Base-by-base conservation (phyloP, 2,113 vertebrate genomes). In the Orycteropus afer region DNA sequence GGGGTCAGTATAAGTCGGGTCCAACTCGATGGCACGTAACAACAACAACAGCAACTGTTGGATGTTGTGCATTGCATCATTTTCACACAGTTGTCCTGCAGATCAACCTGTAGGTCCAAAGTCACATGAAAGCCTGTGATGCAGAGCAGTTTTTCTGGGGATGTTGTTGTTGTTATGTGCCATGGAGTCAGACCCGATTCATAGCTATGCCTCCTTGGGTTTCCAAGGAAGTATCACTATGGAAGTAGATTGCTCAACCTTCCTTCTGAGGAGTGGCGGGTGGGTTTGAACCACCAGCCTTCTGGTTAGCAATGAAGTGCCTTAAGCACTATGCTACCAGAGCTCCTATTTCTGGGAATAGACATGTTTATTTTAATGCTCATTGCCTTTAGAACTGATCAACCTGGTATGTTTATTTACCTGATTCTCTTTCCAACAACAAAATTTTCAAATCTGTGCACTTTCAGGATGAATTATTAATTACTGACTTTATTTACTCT, bases 401-500 rank as follows among this genome's bases (percentile, higher is more conserved):
- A 65, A 86, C 37, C 12, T 47, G 12, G 12, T 67, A 57, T 47
- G 42, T 76, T 92, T 77, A 79, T 77, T 89, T 93, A 94, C 40
- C 40, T 63, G 20, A 71, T 89, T 29, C 42, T 69, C 7, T 87
- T 93, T 61, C 25, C 27, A 49, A 42, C 25, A 47, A 7, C 65
- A 93, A 4, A 34, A 63, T 59, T n/a, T 90, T 87, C 53, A 86
- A 76, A 74, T 51, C 25, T 80, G 2, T 79, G 55, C 20, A 86
- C 79, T 37, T 69, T 9, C 18, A n/a, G 69, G 42, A 71, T 49
- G 6, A 51, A 89, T 71, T 74, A 53, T 61, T 76, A 89, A 45
- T 59, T 91, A 49, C 7, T 53, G n/a, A 90, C 63, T 90, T 79
- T 92, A 53, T 92, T 92, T 79, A 87, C 29, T 45, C 23, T 81